These are phyloP conservation scores for Cygnus buccinator DNA, from an alignment of 2,113 vertebrate species.

Conservation along the genomic window DNA sequence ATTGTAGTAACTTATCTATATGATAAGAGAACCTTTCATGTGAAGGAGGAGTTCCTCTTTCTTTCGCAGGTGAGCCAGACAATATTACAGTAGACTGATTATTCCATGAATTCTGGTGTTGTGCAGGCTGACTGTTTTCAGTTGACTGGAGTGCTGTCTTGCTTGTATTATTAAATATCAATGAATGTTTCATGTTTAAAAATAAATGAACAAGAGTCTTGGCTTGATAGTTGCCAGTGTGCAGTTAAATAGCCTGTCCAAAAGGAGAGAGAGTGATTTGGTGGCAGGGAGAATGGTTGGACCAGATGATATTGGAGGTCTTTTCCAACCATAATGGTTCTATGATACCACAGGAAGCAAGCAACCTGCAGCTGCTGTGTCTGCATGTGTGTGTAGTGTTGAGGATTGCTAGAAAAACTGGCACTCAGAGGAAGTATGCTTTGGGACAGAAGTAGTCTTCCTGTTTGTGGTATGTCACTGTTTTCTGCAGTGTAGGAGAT, in stretches of 20 bases:
- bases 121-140: background rate
- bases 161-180: background rate
- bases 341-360: background rate
- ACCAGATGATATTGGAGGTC: too few species aligned
- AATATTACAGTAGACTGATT: background rate
- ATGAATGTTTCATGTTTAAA: rapidly evolving
- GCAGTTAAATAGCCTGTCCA: background rate
- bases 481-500: too few species aligned
- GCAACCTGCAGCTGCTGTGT: background rate
- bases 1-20: background rate
- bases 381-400: background rate
- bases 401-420: background rate
- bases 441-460: background rate
- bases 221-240: background rate
- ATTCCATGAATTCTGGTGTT: background rate
- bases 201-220: rapidly evolving
- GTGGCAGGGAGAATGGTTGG: background rate
- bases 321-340: too few species aligned
- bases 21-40: background rate
- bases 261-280: background rate
- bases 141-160: background rate
- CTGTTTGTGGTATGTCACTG: background rate
- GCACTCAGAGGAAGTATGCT: background rate
- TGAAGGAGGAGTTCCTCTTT: background rate
- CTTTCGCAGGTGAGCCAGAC: background rate